These are phyloP conservation scores for Lophotis ruficrista DNA, from an alignment of 2,113 vertebrate species.

Conservation along the genomic window DNA sequence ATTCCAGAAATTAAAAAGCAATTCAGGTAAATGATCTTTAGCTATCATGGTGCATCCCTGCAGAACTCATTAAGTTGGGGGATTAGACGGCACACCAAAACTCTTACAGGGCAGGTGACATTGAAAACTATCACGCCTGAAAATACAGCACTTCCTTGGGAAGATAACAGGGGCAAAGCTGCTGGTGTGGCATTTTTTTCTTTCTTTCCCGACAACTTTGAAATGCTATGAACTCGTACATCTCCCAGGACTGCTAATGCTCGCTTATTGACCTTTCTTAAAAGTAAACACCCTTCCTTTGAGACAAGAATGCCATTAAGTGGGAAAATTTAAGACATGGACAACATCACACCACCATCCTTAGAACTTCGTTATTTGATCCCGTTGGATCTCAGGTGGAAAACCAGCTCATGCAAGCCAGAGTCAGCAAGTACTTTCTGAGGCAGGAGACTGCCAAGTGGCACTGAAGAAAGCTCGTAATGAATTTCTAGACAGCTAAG, in stretches of 20 bases:
- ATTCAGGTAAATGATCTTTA: slow-evolving; percentile 83
- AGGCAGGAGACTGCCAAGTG: neutral
- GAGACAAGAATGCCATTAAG: neutral
- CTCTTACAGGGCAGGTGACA: neutral
- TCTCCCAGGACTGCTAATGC: neutral
- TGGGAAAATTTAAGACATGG: neutral
- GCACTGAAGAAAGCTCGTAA: neutral
- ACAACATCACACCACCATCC: neutral
- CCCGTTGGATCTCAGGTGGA: neutral
- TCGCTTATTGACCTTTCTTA: neutral
- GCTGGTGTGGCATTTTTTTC: neutral
- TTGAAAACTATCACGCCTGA: slow-evolving; percentile 29
- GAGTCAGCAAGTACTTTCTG: neutral
- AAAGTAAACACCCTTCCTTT: neutral
- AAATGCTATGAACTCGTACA: neutral
- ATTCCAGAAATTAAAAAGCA: slow-evolving; percentile 81
- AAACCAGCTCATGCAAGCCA: neutral
- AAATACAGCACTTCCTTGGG: neutral
- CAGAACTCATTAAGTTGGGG: slow-evolving; percentile 75
- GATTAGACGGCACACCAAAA: slow-evolving; percentile 69
- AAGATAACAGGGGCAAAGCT: neutral
- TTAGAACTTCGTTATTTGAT: neutral
- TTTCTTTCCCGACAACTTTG: neutral
- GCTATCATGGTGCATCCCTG: slow-evolving; percentile 69
- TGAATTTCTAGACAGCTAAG: neutral